Base-by-base conservation (phyloP, 2,113 vertebrate genomes). In the Perca schrenkii region DNA sequence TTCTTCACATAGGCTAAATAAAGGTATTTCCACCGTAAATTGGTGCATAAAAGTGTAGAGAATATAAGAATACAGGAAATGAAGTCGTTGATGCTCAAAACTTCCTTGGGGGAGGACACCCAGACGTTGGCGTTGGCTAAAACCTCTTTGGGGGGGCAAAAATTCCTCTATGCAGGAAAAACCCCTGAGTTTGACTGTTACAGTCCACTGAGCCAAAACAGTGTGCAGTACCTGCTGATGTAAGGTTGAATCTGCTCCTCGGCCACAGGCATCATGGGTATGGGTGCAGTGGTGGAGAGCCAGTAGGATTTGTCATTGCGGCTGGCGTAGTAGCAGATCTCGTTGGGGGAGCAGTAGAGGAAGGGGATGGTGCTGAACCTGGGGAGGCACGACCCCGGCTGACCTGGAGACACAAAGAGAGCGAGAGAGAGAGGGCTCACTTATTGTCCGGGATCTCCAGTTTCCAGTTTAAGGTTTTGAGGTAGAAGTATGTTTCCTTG, bases 231-330 rank as follows among this genome's bases (percentile, higher is more conserved):
- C 93, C 97, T 96, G 87, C 98, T 99, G 94, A 99, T 98, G 91
- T 99, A 98, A 53, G 94, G 93, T 0, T 82, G 91, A 67, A 99
- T 99, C 93, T 97, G 94, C 0, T 69, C 12, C 0, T 95, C 95
- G 75, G 92, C 87, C 58, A 99, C 96, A 0, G 98, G 98, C 97
- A 98, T 98, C 98, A 99, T 99, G 86, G 98, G 98, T 69, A 99
- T 99, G 14, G 97, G 95, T 1, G 96, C 97, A 0, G 97, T 96
- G 22, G 98, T 99, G 82, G 98, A 99, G 15, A 99, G 97, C 98
- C 98, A 99, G 90, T 98, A 99, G 83, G 98, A 99, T 68, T 99
- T 99, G 92, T 99, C 98, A 0, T 99, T 99, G 54, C 97, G 95
- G 85, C 97, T 97, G 84, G 98, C 97, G 0, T 98, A 99, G 92